Conservation (phyloP, 2,113 vertebrate genomes). For the Protobothrops mucrosquamatus region DNA sequence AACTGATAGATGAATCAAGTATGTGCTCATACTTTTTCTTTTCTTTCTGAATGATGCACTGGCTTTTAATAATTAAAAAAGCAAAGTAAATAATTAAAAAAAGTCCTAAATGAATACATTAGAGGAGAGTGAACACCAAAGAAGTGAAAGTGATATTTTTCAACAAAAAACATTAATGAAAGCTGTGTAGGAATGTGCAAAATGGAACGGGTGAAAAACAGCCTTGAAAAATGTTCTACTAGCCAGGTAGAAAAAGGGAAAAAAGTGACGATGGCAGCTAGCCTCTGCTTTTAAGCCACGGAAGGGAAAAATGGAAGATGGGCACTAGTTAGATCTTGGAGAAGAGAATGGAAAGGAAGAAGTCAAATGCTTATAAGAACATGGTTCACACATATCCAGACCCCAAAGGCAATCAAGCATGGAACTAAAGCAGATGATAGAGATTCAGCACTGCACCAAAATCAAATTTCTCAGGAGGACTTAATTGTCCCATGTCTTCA, state of each 20-base stretch:
- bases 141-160: neutral
- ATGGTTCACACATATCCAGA: neutral
- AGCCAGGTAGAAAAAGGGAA: neutral
- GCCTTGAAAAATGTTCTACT: neutral
- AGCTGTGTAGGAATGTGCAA: neutral
- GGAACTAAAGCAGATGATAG: neutral
- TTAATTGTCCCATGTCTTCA: neutral
- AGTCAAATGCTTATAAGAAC: neutral
- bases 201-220: neutral
- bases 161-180: neutral
- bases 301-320: neutral
- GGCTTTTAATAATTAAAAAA: neutral
- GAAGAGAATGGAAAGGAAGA: neutral
- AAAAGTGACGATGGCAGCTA: neutral
- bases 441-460: neutral
- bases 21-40: too few relatives aligned
- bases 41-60: neutral
- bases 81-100: neutral
- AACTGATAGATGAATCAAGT: neutral
- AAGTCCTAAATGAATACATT: neutral
- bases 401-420: neutral
- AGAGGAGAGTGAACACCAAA: neutral
- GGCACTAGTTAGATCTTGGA: neutral
- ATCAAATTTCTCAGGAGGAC: neutral
- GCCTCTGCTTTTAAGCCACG: neutral